These are phyloP conservation scores for Phyto melanocephala DNA, from an alignment of 2,888 invertebrate genomes.

Conservation along the genomic window DNA sequence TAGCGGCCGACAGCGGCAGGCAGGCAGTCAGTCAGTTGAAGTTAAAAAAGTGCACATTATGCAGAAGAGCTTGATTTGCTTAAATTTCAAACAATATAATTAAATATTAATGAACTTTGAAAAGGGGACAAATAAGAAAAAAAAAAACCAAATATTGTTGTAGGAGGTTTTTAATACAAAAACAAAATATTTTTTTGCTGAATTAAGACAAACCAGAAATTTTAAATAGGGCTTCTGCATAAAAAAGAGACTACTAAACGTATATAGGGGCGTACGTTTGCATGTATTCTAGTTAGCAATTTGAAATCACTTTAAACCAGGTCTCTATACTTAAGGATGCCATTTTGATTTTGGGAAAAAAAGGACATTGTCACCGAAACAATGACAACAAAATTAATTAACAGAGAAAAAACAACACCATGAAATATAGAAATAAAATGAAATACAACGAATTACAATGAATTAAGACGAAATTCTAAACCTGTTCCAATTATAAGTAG, in stretches of 20 bases:
- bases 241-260: neutral
- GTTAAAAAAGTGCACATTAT: slow-evolving; percentile 19
- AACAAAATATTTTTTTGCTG: neutral
- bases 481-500: no score
- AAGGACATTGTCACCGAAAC: no score
- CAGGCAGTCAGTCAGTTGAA: neutral
- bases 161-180: neutral
- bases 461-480: no score
- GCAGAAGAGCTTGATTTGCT: slow-evolving; percentile 11
- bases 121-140: neutral
- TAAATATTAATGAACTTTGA: slow-evolving; percentile 2
- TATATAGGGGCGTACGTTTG: no score
- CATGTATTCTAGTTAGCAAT: no score
- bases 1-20: neutral
- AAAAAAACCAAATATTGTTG: neutral
- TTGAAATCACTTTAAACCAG: no score
- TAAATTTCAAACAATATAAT: slow-evolving; percentile 12
- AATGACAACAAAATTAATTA: no score
- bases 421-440: no score
- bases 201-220: neutral
- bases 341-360: no score
- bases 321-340: no score
- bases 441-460: no score
- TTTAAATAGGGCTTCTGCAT: neutral
- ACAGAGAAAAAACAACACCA: no score